Conservation (phyloP, 2,888 invertebrate genomes). For the Eurois occulta region DNA sequence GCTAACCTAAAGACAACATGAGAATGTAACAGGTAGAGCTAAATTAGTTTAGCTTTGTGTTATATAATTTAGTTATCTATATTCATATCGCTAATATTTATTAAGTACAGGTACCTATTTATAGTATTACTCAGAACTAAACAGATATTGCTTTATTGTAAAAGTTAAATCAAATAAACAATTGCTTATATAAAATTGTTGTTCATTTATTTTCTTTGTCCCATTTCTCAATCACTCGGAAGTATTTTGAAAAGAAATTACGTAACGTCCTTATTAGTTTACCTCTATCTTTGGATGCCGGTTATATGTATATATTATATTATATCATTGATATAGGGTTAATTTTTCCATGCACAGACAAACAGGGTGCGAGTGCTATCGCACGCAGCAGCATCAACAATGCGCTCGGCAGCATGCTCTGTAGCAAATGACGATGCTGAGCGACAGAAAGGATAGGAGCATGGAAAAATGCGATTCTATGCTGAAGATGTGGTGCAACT, state of each 20-base stretch:
- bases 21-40: constrained; percentile 41
- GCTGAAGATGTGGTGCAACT: neutral
- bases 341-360: neutral
- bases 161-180: constrained; percentile 69
- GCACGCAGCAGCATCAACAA: neutral
- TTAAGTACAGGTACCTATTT: constrained; percentile 64
- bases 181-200: constrained; percentile 54
- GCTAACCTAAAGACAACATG: constrained; percentile 28
- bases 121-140: constrained; percentile 64
- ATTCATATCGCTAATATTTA: constrained; percentile 63
- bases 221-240: neutral
- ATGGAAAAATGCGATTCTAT: neutral
- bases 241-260: neutral
- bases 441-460: neutral
- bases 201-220: neutral
- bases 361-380: neutral
- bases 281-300: neutral
- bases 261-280: neutral
- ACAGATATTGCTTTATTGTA: constrained; percentile 67
- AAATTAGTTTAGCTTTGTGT: constrained; percentile 56
- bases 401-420: neutral
- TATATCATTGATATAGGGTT: neutral
- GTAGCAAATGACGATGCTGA: neutral
- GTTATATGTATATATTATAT: too few relatives aligned
- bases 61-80: constrained; percentile 54